phyloP scores from a whole-genome alignment of 2,888 invertebrate species.

The Blomia tropicalis region DNA sequence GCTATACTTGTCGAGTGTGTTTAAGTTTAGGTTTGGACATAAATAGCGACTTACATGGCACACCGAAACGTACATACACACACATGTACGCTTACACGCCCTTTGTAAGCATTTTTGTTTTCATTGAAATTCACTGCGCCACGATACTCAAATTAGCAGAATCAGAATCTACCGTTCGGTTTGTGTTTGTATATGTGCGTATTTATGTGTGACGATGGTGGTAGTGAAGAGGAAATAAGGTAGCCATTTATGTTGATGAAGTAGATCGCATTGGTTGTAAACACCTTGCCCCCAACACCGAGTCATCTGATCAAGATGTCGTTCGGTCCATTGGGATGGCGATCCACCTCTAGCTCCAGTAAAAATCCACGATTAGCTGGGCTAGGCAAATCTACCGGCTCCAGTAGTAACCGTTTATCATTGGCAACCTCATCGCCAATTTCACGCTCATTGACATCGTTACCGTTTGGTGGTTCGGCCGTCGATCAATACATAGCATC shows the following conservation, averaged over 20 bases:
- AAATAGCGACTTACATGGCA: neutral
- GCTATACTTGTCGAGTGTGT: neutral
- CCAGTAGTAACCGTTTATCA: neutral
- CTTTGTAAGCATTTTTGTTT: slow-evolving; percentile 1
- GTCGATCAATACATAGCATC: slow-evolving; percentile 13
- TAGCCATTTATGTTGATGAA: too few species aligned
- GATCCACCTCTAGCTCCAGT: neutral
- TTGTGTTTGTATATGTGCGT: neutral
- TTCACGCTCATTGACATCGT: slow-evolving; percentile 16
- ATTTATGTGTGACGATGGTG: too few species aligned
- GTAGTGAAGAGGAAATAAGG: too few species aligned
- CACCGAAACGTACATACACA: neutral
- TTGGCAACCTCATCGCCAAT: slow-evolving; percentile 2
- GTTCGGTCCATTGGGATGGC: slow-evolving; percentile 16
- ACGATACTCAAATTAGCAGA: neutral
- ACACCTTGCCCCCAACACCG: too few species aligned
- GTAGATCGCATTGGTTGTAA: too few species aligned
- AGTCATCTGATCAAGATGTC: slow-evolving; percentile 17
- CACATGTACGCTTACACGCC: slow-evolving; percentile 12
- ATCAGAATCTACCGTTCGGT: neutral
- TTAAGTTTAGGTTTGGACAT: slow-evolving; percentile 5
- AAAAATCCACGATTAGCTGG: neutral
- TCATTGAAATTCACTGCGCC: neutral
- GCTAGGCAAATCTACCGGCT: neutral
- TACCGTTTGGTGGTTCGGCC: neutral